Evolutionary conservation across 2,113 vertebrate genomes (phyloP).

Genomic region (Corythoichthys haematopterus): DNA sequence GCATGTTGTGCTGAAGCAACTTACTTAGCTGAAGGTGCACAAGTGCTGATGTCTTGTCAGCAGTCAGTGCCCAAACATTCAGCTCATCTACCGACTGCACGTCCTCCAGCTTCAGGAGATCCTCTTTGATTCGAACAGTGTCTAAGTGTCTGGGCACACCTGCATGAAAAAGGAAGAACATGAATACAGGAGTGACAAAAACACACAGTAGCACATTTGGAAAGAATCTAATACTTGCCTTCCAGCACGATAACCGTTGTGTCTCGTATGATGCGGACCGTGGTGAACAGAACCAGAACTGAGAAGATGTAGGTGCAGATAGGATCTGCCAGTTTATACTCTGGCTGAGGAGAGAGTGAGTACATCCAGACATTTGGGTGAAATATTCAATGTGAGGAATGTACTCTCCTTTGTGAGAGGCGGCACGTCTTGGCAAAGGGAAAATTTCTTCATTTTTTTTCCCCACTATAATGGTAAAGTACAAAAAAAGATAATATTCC

Average conservation of each 20-base stretch:
- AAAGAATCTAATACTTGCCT: constrained; percentile 70
- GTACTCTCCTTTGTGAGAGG: too few species aligned
- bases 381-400: too few species aligned
- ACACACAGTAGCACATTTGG: background rate
- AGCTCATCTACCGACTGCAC: constrained; percentile 90
- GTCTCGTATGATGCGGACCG: constrained; percentile 87
- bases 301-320: constrained; percentile 97
- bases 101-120: constrained; percentile 88
- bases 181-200: background rate
- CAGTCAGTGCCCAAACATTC: constrained; percentile 92
- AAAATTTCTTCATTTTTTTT: too few species aligned
- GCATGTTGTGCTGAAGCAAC: constrained; percentile 21
- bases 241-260: constrained; percentile 88
- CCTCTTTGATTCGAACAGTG: constrained; percentile 80
- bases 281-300: constrained; percentile 89
- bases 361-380: too few species aligned
- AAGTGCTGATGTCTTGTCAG: constrained; percentile 85
- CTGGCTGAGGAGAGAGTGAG: constrained; percentile 74
- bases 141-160: constrained; percentile 88
- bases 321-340: constrained; percentile 95
- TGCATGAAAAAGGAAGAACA: constrained; percentile 38
- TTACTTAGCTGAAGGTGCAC: constrained; percentile 91
- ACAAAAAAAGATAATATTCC: background rate
- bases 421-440: too few species aligned
- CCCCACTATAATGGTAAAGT: too few species aligned